These are phyloP conservation scores for Cyanoderma ruficeps DNA, from an alignment of 2,113 vertebrate genomes.

Conservation along the genomic window DNA sequence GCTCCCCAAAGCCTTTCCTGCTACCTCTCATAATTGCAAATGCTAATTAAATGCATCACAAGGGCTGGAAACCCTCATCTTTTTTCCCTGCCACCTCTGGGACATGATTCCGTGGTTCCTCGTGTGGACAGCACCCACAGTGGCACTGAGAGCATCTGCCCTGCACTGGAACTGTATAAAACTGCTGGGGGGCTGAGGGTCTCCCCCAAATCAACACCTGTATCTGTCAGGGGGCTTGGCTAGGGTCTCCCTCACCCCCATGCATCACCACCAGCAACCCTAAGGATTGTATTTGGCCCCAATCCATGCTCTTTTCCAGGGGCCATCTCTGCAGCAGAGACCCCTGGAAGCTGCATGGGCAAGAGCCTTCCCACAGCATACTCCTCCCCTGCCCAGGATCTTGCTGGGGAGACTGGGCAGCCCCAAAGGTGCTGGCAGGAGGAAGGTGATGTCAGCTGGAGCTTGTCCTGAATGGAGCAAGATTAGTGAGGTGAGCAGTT, in stretches of 20 bases:
- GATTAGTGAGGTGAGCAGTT: neutral
- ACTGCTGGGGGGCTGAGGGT: neutral
- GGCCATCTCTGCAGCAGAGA: neutral
- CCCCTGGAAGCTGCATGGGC: slow-evolving; percentile 33
- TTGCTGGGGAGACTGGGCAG: neutral
- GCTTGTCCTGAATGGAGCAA: neutral
- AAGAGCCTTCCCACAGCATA: neutral
- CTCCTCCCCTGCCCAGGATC: neutral
- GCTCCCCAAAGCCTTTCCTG: neutral
- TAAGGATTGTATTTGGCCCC: neutral
- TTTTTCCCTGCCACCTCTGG: neutral
- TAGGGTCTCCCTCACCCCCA: neutral
- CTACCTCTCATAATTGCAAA: neutral
- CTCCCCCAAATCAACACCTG: neutral
- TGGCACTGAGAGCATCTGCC: neutral
- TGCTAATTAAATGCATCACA: neutral
- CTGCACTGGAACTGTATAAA: neutral
- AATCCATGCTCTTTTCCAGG: neutral
- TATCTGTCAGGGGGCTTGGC: neutral
- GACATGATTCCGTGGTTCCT: neutral
- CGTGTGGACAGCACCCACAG: neutral
- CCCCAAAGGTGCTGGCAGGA: neutral
- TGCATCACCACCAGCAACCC: neutral
- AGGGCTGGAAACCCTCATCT: neutral
- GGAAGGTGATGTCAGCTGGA: neutral